Base-by-base conservation (phyloP, 2,888 invertebrate genomes). In the Amphipyra tragopoginis region DNA sequence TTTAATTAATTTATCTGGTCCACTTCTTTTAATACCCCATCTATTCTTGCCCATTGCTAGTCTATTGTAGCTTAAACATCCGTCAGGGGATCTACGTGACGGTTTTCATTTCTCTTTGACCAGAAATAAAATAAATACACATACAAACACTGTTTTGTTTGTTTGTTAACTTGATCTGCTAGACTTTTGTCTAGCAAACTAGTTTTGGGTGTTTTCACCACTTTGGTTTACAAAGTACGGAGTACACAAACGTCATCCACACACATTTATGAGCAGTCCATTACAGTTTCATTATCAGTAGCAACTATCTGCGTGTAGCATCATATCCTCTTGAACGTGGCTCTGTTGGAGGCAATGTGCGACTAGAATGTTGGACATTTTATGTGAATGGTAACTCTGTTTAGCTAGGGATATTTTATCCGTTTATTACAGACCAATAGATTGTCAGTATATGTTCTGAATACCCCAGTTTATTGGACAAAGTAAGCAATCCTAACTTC, bases 241-340 rank as follows among this genome's bases (percentile, higher is more conserved):
- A 63, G 45, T 39, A 48, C 42, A 51, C 42, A 55, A 64, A 64
- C 39, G 43, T 48, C 43, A 49, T 21, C 14, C 43, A 48, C 43
- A 56, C 13, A 51, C 54, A 39, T 29, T 70, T 39, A 42, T 63
- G 64, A 71, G 43, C 55, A 51, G 29, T 51, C 34, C 29, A 71
- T 67, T 64, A 50, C 15, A 54, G 39, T 34, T 52, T 69, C 69
- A 40, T 61, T 67, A 54, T 64, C 50, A 43, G 26, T 39, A 42
- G 64, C 15, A 39, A 50, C 55, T 39, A 55, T 55, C 50, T 62
- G 40, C 49, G 40, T 62, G 53, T 14, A 62, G 39, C 49, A 53
- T 54, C 45, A 50, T 44, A 51, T 69, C 45, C 66, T 70, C 64
- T 51, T 64, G 55, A 55, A 64, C 43, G 64, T 55, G 34, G 38